Base-by-base conservation (phyloP, 1,140 invertebrate species). In the Holotrichia oblita region DNA sequence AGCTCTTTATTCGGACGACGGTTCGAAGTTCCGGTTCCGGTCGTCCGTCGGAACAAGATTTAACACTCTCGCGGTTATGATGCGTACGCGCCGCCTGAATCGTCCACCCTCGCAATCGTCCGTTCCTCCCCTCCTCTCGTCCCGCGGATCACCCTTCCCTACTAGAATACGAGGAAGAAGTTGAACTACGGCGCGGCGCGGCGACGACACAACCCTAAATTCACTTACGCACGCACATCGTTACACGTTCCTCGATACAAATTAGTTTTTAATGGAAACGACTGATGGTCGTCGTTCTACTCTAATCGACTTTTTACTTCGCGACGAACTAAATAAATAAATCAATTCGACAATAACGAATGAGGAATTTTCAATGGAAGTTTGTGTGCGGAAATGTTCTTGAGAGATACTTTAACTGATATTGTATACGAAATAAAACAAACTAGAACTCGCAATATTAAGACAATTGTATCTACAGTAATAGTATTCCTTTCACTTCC, bases 1-100 rank as follows among this genome's bases (percentile, higher is more conserved):
- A 40, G 83, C 84, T 83, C 84, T 85, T 85, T 85, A 84, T 84
- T 82, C 83, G 82, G 82, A 81, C 84, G 83, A 84, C 84, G 83
- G 81, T 81, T 79, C 81, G 80, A 85, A 85, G 83, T 84, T 85
- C 84, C 84, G 78, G 83, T 84, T 85, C 84, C 84, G 83, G 83
- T 83, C 84, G 83, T 72, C 81, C 81, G 83, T 81, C 84, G 83
- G 83, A 85, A 85, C 84, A 85, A 84, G 83, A 84, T 79, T 85
- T 84, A 84, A 84, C 84, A 85, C 84, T 85, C 83, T 83, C 78
- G 78, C 76, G 80, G 42, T 83, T 84, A 85, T 85, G 83, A 85
- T 83, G 82, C 78, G 78, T 74, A 72, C 61, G 75, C 42, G 40
- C 34, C 40, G 22, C 3, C 74, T 20, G n/a, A n/a, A 8, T 9